Percentiles rank a stretch among this genome's conserved stretches.
These are phyloP conservation scores for Verasper variegatus DNA, from an alignment of 2,113 vertebrate genomes.

Conservation along the genomic window DNA sequence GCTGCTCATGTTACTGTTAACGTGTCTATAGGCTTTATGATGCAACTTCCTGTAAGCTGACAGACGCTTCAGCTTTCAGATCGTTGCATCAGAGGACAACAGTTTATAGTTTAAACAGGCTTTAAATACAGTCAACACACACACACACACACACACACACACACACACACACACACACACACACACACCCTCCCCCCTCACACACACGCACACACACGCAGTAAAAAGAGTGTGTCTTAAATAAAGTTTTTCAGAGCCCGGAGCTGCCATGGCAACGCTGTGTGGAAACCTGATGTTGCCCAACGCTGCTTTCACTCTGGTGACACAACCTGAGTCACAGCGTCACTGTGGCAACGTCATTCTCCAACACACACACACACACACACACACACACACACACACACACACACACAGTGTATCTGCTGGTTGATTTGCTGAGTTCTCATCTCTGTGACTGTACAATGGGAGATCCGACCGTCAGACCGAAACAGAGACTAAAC, in stretches of 20 bases:
- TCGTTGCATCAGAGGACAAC: slow-evolving; percentile 76
- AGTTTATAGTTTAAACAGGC: slow-evolving; percentile 72
- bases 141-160: slow-evolving; percentile 6
- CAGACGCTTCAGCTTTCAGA: slow-evolving; percentile 70
- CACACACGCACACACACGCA: slow-evolving; percentile 9
- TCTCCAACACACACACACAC: slow-evolving; percentile 23
- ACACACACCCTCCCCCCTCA: background rate
- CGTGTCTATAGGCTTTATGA: slow-evolving; percentile 75
- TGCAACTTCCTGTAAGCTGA: slow-evolving; percentile 79
- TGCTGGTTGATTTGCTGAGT: background rate
- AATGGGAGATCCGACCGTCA: background rate
- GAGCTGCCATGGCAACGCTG: slow-evolving; percentile 22
- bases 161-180: background rate
- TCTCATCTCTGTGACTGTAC: background rate
- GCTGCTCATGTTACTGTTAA: slow-evolving; percentile 50
- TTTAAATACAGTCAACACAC: slow-evolving; percentile 68
- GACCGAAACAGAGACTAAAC: background rate
- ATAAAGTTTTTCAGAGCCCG: slow-evolving; percentile 31
- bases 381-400: background rate
- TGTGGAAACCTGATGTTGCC: slow-evolving; percentile 49
- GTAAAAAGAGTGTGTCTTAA: background rate
- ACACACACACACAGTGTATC: slow-evolving; percentile 5
- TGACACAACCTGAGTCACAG: slow-evolving; percentile 71
- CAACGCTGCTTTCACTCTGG: slow-evolving; percentile 52
- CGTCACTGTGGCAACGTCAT: slow-evolving; percentile 32